These are phyloP conservation scores for Sialis fuliginosa DNA, from an alignment of 2,888 invertebrate genomes.

Conservation along the genomic window DNA sequence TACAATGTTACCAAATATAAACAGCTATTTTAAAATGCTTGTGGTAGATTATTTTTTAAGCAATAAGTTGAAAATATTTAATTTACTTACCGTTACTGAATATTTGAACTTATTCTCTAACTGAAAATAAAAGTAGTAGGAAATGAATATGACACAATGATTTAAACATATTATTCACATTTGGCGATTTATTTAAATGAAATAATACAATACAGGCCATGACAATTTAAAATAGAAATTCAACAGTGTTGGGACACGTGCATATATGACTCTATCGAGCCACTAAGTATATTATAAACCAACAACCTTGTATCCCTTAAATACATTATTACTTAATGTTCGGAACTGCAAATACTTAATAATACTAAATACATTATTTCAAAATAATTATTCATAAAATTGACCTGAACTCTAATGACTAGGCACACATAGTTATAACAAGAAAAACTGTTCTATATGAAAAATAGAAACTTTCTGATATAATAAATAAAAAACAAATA, in stretches of 20 bases:
- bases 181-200: constrained; percentile 6
- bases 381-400: constrained; percentile 28
- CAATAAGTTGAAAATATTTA: neutral
- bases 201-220: constrained; percentile 6
- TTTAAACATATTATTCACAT: neutral
- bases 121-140: neutral
- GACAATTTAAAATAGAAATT: constrained; percentile 5
- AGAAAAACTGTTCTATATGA: constrained; percentile 34
- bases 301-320: neutral
- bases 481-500: constrained; percentile 26
- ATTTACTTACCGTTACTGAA: neutral
- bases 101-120: neutral
- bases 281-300: neutral
- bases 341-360: constrained; percentile 19
- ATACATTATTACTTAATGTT: constrained; percentile 7
- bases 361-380: constrained; percentile 16
- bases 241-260: constrained; percentile 4
- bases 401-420: constrained; percentile 46
- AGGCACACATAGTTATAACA: constrained; percentile 43
- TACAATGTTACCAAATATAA: too few species aligned
- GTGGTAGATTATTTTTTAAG: too few species aligned
- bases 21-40: too few species aligned
- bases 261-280: neutral
- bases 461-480: constrained; percentile 31
- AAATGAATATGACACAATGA: neutral